Conservation (phyloP, 2,113 vertebrate species). For the Erythrocercus mccallii region DNA sequence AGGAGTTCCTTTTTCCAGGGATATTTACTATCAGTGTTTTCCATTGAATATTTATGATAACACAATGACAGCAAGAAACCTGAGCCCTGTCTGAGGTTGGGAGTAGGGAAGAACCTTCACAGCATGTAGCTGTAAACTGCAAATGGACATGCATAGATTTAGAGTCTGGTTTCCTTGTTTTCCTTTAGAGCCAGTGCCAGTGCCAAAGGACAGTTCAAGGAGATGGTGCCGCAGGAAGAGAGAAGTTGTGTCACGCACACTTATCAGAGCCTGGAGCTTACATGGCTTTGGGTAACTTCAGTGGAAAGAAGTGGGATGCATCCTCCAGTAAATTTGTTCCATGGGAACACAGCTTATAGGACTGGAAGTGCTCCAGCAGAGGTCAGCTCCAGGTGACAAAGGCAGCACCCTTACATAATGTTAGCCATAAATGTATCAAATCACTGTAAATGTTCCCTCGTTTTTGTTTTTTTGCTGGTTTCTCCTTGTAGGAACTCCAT, state of each 20-base stretch:
- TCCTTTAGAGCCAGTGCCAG: not conserved
- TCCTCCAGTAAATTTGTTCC: not conserved
- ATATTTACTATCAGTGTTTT: not conserved
- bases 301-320: not conserved
- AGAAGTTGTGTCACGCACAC: accelerated
- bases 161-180: not conserved
- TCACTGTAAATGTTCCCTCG: not conserved
- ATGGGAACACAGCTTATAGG: not conserved
- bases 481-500: not conserved
- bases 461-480: not conserved
- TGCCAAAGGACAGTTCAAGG: not conserved
- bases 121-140: not conserved
- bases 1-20: not conserved
- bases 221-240: not conserved
- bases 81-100: not conserved
- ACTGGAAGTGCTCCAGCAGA: not conserved
- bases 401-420: not conserved
- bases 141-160: not conserved
- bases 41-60: not conserved
- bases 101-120: not conserved
- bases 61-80: not conserved
- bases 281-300: not conserved
- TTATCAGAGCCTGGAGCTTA: not conserved
- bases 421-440: not conserved
- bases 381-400: not conserved